Evolutionary conservation across 2,888 invertebrate species (phyloP).

Genomic region (Oscheius sp.): DNA sequence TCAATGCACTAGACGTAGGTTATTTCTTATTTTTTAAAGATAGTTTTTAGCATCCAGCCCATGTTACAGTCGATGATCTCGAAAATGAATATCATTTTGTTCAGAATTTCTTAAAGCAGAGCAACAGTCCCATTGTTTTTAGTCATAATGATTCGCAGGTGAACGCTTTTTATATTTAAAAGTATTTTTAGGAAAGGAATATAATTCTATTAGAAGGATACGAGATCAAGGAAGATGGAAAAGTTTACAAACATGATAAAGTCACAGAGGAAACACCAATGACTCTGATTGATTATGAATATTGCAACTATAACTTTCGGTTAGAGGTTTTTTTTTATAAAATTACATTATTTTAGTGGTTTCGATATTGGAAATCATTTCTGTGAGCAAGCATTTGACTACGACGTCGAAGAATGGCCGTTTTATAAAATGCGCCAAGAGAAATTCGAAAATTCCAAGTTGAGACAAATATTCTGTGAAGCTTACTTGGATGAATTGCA

Average conservation of each 20-base stretch:
- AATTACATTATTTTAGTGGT: neutral
- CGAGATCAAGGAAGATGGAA: slow-evolving; percentile 49
- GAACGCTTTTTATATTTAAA: slow-evolving; percentile 34
- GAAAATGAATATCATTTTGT: neutral
- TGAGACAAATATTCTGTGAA: neutral
- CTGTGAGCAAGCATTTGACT: neutral
- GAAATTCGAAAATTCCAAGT: neutral
- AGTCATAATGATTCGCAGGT: neutral
- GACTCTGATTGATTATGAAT: neutral
- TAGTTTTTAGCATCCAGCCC: neutral
- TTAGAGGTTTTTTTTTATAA: too few species aligned
- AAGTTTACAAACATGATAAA: slow-evolving; percentile 28
- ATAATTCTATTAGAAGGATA: slow-evolving; percentile 53
- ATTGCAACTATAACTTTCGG: neutral
- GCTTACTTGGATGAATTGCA: neutral
- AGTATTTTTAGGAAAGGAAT: slow-evolving; percentile 72
- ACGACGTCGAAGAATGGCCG: neutral
- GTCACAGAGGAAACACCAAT: neutral
- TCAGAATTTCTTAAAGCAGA: neutral
- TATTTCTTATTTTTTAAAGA: neutral
- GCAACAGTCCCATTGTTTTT: neutral
- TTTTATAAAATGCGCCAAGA: neutral
- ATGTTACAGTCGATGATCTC: neutral
- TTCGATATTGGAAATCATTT: neutral
- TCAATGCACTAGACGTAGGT: neutral